phyloP scores from a whole-genome alignment of 2,113 vertebrate species.

The Clarias gariepinus region DNA sequence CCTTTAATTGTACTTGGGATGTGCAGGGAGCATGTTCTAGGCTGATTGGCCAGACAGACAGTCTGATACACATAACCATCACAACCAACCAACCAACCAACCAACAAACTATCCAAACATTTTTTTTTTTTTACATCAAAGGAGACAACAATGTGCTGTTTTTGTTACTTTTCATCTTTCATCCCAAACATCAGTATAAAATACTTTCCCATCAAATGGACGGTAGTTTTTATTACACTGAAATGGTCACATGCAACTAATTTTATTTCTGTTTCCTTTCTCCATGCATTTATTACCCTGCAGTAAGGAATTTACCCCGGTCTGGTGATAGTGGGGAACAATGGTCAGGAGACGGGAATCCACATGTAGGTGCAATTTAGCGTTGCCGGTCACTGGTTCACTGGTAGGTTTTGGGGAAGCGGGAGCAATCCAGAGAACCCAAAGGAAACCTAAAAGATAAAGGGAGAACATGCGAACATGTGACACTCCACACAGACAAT shows the following conservation, averaged over 20 bases:
- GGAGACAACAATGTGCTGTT: neutral
- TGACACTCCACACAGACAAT: neutral
- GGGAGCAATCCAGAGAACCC: neutral
- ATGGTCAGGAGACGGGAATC: neutral
- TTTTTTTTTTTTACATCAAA: no score
- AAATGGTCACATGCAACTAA: neutral
- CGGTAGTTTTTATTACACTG: neutral
- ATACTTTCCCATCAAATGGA: no score
- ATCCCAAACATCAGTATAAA: no score
- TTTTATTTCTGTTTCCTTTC: neutral
- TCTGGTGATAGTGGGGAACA: neutral
- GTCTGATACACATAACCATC: neutral
- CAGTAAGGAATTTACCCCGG: neutral
- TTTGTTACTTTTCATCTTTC: neutral
- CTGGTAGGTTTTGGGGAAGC: neutral
- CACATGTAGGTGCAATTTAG: neutral
- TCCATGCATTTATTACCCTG: neutral
- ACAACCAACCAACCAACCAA: neutral
- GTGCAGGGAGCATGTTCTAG: neutral
- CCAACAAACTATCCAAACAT: neutral
- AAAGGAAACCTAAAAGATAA: neutral
- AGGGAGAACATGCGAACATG: neutral
- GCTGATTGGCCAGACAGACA: neutral
- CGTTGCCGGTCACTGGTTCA: neutral
- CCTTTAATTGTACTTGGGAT: neutral